Evolutionary conservation across 2,113 vertebrate genomes (phyloP), one percentile per base, ranked within the genome.

Genomic region (Neolamprologus variostigma): DNA sequence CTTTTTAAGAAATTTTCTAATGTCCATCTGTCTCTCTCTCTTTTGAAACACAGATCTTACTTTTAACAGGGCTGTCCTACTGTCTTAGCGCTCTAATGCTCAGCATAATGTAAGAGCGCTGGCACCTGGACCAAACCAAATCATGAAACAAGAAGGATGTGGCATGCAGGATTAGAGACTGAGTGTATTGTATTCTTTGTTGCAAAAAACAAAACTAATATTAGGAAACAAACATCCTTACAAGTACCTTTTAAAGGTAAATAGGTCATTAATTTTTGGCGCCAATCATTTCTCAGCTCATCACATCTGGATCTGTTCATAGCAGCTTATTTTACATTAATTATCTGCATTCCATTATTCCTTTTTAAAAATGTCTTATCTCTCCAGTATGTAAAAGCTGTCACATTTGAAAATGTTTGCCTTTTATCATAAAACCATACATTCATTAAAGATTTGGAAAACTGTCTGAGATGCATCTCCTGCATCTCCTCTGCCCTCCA

Each of bases 61-160:
- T 57, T 57, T 57, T 57, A 57, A 26, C 23, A 26, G 54, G 23
- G 54, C 0, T 0, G 3, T 57, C 54, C 54, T 57, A 26, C 54
- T 26, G 21, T 26, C 54, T 0, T 57, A 57, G 0, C 7, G 0
- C 21, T 23, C 53, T 23, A 55, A 55, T 23, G 21, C 6, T 55
- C 6, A 55, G 53, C 53, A 8, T 23, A 5, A 57, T 26, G 12
- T 26, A 5, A 57, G 21, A 57, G 1, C 1, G 1, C 54, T 57
- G 54, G 54, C 54, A 57, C 21, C 23, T 57, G 23, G 54, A 57
- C 54, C 54, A 26, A 55, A 55, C 54, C 12, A 53, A 53, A 21
- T 21, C 19, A 26, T 26, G 54, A 57, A 57, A 57, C 12, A 57
- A 57, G 54, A 2, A 57, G 54, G 0, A 57, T 57, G 54, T 57